Conservation (phyloP, 2,113 vertebrate species). For the Chaetura pelagica region DNA sequence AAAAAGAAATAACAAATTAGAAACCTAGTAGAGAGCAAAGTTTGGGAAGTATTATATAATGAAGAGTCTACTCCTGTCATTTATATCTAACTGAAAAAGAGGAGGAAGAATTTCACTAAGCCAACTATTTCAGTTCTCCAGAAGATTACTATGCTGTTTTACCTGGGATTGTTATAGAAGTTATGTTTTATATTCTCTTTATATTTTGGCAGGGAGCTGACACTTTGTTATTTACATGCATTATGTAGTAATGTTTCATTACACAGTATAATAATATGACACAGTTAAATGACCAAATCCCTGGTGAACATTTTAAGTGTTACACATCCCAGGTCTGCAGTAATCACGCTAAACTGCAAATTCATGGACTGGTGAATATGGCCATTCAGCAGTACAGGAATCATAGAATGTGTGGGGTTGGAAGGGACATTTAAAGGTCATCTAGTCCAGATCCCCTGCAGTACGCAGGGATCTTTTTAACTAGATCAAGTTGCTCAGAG, state of each 20-base stretch:
- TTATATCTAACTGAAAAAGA: constrained; percentile 9
- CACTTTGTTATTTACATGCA: constrained; percentile 57
- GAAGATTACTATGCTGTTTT: constrained; percentile 12
- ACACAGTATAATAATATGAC: constrained; percentile 39
- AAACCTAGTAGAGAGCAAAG: background rate
- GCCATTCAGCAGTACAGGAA: background rate
- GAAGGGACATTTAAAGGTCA: no score
- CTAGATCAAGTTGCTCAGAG: no score
- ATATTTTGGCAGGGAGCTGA: constrained; percentile 35
- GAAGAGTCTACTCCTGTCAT: background rate
- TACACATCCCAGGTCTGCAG: background rate
- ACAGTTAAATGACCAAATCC: constrained; percentile 52
- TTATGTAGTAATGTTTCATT: constrained; percentile 62
- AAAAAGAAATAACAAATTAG: background rate
- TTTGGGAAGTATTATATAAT: background rate
- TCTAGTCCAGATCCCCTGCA: no score
- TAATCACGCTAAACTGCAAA: constrained; percentile 24
- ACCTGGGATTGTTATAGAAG: background rate
- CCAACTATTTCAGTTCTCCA: background rate
- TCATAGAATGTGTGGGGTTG: no score
- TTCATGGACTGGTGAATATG: constrained; percentile 7
- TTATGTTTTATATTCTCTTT: constrained; percentile 24
- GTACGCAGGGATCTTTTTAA: no score
- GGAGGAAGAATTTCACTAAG: background rate
- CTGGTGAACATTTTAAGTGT: constrained; percentile 14